Evolutionary conservation across 2,888 invertebrate species (phyloP).

Genomic region (Cylloceria caligata): DNA sequence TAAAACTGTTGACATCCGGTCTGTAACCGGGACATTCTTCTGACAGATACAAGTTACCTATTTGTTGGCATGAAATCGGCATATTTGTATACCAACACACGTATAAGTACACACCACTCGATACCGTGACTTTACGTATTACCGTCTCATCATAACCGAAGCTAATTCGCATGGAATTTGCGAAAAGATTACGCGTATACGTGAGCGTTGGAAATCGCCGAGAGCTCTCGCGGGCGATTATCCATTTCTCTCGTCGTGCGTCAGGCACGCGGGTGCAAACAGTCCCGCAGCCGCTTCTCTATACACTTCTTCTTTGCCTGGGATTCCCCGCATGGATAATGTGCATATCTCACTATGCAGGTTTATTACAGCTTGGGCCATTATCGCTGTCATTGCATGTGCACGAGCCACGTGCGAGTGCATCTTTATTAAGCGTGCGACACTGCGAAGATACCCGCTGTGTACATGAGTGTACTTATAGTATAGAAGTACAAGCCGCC

Average conservation of each 20-base stretch:
- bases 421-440: slow-evolving; percentile 74
- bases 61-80: slow-evolving; percentile 13
- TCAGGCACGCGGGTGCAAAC: slow-evolving; percentile 45
- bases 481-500: slow-evolving; percentile 3
- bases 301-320: slow-evolving; percentile 51
- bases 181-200: slow-evolving; percentile 29
- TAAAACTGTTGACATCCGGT: no score
- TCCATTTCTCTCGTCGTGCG: slow-evolving; percentile 68
- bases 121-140: slow-evolving; percentile 69
- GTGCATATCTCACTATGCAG: slow-evolving; percentile 75
- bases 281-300: slow-evolving; percentile 48
- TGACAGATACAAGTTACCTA: not conserved
- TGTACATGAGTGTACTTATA: slow-evolving; percentile 25
- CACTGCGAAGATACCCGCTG: slow-evolving; percentile 45
- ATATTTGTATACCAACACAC: not conserved
- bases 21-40: not conserved
- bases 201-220: not conserved
- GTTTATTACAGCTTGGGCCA: slow-evolving; percentile 74
- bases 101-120: slow-evolving; percentile 53
- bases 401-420: slow-evolving; percentile 71
- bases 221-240: slow-evolving; percentile 64
- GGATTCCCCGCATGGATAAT: slow-evolving; percentile 69
- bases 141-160: slow-evolving; percentile 69
- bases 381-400: slow-evolving; percentile 76
- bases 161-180: slow-evolving; percentile 69